Base-by-base conservation (phyloP, 2,113 vertebrate genomes). In the Phyllostomus discolor region DNA sequence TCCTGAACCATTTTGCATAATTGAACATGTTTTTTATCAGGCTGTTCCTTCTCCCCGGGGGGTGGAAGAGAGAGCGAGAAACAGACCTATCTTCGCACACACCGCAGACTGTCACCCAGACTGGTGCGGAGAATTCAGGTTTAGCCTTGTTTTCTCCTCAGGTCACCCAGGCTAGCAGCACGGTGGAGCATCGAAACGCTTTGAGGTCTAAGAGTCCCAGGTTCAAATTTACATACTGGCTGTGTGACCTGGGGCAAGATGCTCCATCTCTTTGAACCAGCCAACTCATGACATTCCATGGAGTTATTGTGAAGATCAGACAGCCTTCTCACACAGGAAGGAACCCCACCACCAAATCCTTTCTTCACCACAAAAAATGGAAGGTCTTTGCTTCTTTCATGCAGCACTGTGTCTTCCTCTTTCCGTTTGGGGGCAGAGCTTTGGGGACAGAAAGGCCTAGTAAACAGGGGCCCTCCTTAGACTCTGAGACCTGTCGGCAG, bases 1-100 rank as follows among this genome's bases (percentile, higher is more conserved):
- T 96, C 95, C 90, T 86, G 91, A 97, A 59, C 93, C 92, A 70
- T 94, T 97, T 97, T 98, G 95, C 96, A 97, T 97, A 98, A 97
- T 97, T 98, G 95, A 96, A 95, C 96, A 97, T 80, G 89, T 94
- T 95, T 96, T 96, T 95, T 97, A 54, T 92, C 91, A 91, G 79
- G 86, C 95, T 95, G 38, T 96, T 92, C 92, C 90, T 54, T 78
- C 72, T 94, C 43, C 43, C 88, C 66, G 10, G 81, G 41, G 91
- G 33, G 24, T 75, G 67, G 50, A 41, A 78, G 11, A 24, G 90
- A 48, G 33, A n/a, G 90, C 64, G 26, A 26, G 41, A 73, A 46
- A n/a, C 24, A 66, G 14, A 73, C 66, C 59, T 67, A 14, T 76
- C 92, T 95, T 78, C 31, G 67, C 52, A 95, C 28, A 62, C 7